phyloP scores from a whole-genome alignment of 2,113 vertebrate genomes.

The Pachyramphus minor region DNA sequence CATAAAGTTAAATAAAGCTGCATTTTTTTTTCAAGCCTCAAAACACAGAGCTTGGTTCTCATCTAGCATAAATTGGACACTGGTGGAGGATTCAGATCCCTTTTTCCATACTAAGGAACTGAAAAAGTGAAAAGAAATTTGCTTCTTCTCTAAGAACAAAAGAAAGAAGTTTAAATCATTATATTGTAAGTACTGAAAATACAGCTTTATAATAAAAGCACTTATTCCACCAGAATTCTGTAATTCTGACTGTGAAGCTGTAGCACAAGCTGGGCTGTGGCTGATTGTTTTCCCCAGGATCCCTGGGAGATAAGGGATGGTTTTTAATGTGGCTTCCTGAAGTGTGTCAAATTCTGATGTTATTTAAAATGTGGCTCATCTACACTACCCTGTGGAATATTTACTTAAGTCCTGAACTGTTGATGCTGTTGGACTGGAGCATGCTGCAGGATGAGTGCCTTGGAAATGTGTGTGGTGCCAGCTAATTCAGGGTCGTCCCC shows the following conservation, averaged over 20 bases:
- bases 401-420: neutral
- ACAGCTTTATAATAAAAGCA: neutral
- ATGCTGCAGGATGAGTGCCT: neutral
- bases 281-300: neutral
- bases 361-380: neutral
- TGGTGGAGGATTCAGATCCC: neutral
- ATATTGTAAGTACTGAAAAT: slow-evolving; percentile 8
- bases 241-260: neutral
- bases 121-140: neutral
- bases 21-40: slow-evolving; percentile 4
- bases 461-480: neutral
- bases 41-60: slow-evolving; percentile 6
- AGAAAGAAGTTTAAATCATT: slow-evolving; percentile 3
- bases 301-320: neutral
- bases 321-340: slow-evolving; percentile 32
- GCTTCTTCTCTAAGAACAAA: slow-evolving; percentile 29
- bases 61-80: slow-evolving; percentile 4
- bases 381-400: neutral
- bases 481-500: neutral
- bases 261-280: neutral
- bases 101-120: slow-evolving; percentile 19
- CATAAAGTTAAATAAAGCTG: slow-evolving; percentile 48
- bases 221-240: neutral
- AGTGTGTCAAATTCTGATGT: neutral
- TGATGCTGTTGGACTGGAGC: neutral